These are phyloP conservation scores for Leucosticte australis DNA, from an alignment of 2,113 vertebrate species.

Conservation along the genomic window DNA sequence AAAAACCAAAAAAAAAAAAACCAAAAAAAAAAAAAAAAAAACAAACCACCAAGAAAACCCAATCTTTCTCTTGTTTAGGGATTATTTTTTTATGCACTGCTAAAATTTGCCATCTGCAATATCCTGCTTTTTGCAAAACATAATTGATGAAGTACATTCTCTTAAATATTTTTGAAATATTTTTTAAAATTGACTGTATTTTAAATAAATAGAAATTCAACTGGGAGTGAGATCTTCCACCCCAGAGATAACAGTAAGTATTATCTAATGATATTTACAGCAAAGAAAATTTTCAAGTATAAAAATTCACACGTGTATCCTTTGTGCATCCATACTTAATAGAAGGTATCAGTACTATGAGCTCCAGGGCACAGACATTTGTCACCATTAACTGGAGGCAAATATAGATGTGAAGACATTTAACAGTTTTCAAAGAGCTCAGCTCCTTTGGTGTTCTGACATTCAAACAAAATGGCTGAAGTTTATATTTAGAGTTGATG, in stretches of 20 bases:
- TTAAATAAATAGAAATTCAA: neutral
- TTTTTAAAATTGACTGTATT: accelerated
- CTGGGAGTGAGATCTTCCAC: accelerated
- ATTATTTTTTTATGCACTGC: neutral
- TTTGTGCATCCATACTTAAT: neutral
- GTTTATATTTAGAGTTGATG: neutral
- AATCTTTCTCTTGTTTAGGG: neutral
- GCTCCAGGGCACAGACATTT: neutral
- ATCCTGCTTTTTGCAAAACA: neutral
- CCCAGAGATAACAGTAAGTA: neutral
- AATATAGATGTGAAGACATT: neutral
- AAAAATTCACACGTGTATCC: neutral
- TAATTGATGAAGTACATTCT: neutral
- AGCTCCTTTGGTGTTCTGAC: neutral
- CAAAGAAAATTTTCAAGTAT: neutral
- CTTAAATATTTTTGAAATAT: neutral
- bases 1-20: too few relatives aligned
- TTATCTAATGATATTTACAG: neutral
- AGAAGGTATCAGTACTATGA: neutral
- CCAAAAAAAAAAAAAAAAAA: neutral
- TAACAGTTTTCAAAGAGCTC: neutral
- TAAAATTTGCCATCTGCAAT: neutral
- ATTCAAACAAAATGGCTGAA: neutral
- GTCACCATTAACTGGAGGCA: neutral
- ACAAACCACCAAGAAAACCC: too few relatives aligned